Percentiles rank a stretch among this genome's conserved stretches.
These are phyloP conservation scores for Trachelipus rathkii DNA, from an alignment of 1,140 invertebrate species.

Conservation along the genomic window DNA sequence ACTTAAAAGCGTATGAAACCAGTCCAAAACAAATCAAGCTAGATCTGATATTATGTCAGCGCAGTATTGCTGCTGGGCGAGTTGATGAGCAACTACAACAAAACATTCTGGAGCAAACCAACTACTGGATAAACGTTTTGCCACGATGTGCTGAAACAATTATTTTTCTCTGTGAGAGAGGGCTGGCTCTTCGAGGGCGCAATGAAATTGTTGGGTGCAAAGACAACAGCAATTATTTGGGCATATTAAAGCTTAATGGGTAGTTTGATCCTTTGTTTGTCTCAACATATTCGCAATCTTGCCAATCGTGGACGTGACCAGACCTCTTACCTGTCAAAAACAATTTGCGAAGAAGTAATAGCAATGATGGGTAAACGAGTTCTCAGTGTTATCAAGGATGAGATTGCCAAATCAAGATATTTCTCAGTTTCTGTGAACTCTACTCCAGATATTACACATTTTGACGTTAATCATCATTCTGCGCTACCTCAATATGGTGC, in stretches of 20 bases:
- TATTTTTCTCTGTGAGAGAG: background rate
- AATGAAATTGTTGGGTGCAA: background rate
- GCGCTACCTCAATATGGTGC: too few species aligned
- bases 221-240: too few species aligned
- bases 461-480: too few species aligned
- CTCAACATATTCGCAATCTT: background rate
- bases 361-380: too few species aligned
- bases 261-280: background rate
- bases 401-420: too few species aligned
- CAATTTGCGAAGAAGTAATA: background rate
- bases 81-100: background rate
- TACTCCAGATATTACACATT: too few species aligned
- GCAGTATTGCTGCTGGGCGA: background rate
- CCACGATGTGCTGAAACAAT: background rate
- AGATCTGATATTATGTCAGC: too few species aligned
- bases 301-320: background rate
- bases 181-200: background rate
- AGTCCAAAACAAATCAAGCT: too few species aligned
- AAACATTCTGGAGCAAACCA: background rate
- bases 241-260: background rate
- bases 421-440: too few species aligned
- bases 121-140: background rate
- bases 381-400: too few species aligned
- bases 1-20: too few species aligned
- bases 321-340: background rate